A percentile compares a stretch with the other conserved stretches of the same genome.
phyloP scores from a whole-genome alignment of 1,140 invertebrate species.

The Nilaparvata lugens region DNA sequence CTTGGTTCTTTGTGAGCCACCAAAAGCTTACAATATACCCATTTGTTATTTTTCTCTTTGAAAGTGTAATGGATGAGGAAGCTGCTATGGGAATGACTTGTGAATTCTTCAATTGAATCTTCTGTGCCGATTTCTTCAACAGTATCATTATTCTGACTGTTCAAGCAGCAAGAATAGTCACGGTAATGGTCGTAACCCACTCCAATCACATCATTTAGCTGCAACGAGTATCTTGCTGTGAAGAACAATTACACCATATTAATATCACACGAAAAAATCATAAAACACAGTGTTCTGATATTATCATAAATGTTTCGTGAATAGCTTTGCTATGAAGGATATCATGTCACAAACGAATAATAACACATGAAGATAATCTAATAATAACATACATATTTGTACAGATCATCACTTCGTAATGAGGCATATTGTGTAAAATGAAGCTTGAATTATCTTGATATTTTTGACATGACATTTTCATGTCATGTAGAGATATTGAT shows the following conservation, averaged over 20 bases:
- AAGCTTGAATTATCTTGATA: not conserved
- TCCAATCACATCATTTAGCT: constrained; percentile 43
- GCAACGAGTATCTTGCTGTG: constrained; percentile 43
- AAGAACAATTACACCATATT: constrained; percentile 11
- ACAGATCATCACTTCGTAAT: too few relatives aligned
- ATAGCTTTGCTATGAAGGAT: too few relatives aligned
- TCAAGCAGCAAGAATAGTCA: constrained; percentile 23
- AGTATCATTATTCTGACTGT: constrained; percentile 15
- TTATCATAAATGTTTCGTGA: too few relatives aligned
- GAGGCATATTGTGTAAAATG: too few relatives aligned
- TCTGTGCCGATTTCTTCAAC: not conserved
- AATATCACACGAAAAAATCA: too few relatives aligned
- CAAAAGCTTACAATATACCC: constrained; percentile 46
- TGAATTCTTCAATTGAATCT: constrained; percentile 17
- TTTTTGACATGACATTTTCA: not conserved
- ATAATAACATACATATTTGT: too few relatives aligned
- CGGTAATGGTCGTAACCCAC: constrained; percentile 39
- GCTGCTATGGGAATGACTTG: constrained; percentile 4
- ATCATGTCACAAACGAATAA: too few relatives aligned
- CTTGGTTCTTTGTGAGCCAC: constrained; percentile 49
- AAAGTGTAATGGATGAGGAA: constrained; percentile 52
- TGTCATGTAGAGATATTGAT: too few relatives aligned
- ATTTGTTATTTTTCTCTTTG: constrained; percentile 45
- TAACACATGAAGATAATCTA: too few relatives aligned
- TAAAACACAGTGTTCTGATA: too few relatives aligned